Percentiles rank a stretch among this genome's conserved stretches.
Conservation (phyloP, 2,797 vertebrate genomes). For the Amniataba percoides region DNA sequence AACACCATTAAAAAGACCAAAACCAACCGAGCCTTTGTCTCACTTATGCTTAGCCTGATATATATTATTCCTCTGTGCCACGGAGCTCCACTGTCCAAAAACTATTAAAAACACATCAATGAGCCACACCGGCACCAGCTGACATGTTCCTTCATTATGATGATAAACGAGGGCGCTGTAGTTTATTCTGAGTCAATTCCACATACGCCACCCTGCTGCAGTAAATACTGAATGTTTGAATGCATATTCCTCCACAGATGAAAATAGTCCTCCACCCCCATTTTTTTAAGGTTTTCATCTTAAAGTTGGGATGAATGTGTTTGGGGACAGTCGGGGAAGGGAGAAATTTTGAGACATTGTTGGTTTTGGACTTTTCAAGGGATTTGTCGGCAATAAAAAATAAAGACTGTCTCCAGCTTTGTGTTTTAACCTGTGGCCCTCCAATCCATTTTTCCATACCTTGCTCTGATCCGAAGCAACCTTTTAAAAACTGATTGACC, state of each 20-base stretch:
- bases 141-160: slow-evolving; percentile 25
- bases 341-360: not conserved
- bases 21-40: slow-evolving; percentile 27
- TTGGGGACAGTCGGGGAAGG: not conserved
- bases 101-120: slow-evolving; percentile 19
- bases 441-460: not conserved
- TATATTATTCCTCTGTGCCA: slow-evolving; percentile 15
- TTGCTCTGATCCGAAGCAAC: slow-evolving; percentile 25
- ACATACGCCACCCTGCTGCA: not conserved
- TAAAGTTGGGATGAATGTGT: not conserved
- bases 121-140: slow-evolving; percentile 3
- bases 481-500: slow-evolving; percentile 40
- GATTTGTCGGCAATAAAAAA: not conserved
- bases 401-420: not conserved
- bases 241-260: not conserved
- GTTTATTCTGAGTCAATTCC: slow-evolving; percentile 10
- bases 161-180: not conserved
- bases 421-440: not conserved
- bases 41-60: slow-evolving; percentile 4
- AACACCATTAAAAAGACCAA: slow-evolving; percentile 28
- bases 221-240: not conserved
- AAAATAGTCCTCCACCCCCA: not conserved
- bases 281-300: not conserved
- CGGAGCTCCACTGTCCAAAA: slow-evolving; percentile 18
- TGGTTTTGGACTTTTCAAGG: not conserved